Conservation (phyloP, 2,888 invertebrate genomes). For the Acanthosepion pharaonis region DNA sequence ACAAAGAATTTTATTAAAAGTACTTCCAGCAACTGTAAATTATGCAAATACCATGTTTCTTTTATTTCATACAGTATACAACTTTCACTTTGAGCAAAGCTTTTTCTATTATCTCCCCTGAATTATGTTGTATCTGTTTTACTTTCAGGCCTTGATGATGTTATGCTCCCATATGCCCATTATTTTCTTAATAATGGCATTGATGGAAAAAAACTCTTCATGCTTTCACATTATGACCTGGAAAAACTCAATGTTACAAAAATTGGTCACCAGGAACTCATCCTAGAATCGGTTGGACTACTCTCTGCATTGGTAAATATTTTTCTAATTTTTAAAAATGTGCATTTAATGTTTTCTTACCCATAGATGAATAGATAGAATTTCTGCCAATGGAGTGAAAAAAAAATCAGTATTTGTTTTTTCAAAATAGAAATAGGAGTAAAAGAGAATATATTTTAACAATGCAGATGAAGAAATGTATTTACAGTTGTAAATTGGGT, state of each 20-base stretch:
- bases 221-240: conserved; percentile 89
- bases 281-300: conserved; percentile 93
- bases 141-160: conserved; percentile 83
- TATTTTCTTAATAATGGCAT: conserved; percentile 87
- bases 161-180: conserved; percentile 86
- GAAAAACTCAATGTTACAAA: conserved; percentile 88
- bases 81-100: not conserved
- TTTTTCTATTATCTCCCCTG: not conserved
- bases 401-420: not conserved
- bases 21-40: too few relatives aligned
- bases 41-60: not conserved
- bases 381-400: not conserved
- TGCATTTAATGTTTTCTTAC: not conserved
- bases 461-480: too few relatives aligned
- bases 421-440: not conserved
- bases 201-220: conserved; percentile 86
- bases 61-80: not conserved
- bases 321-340: not conserved
- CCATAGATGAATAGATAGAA: not conserved
- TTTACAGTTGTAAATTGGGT: too few relatives aligned
- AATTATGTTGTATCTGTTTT: conserved; percentile 1
- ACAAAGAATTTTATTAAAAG: too few relatives aligned
- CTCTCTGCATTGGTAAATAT: conserved; percentile 88
- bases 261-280: conserved; percentile 93
- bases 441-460: too few relatives aligned